A percentile compares a stretch with the other conserved stretches of the same genome.
phyloP scores from a whole-genome alignment of 2,113 vertebrate genomes.

The Poeciliopsis prolifica region DNA sequence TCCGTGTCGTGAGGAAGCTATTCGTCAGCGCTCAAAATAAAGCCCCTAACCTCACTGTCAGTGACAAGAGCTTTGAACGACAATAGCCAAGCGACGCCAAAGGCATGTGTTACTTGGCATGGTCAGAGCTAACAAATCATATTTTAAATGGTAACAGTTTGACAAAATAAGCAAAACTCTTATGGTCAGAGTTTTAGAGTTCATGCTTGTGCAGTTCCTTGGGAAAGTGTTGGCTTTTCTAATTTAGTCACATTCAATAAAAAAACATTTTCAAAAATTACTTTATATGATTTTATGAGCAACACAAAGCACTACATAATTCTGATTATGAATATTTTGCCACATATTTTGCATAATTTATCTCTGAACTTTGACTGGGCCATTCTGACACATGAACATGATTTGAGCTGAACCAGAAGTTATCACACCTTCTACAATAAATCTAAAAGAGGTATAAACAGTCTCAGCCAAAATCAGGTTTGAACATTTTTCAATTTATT shows the following conservation, averaged over 20 bases:
- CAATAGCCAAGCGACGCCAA: slow-evolving; percentile 45
- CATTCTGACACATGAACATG: no score
- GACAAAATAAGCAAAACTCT: slow-evolving; percentile 23
- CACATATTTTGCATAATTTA: no score
- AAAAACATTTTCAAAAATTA: neutral
- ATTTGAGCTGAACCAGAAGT: no score
- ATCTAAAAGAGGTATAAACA: no score
- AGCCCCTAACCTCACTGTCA: slow-evolving; percentile 44
- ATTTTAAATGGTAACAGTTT: slow-evolving; percentile 22
- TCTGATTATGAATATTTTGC: neutral
- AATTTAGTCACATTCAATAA: neutral
- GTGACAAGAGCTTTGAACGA: slow-evolving; percentile 27
- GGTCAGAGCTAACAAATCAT: slow-evolving; percentile 34
- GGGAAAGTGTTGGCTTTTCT: neutral
- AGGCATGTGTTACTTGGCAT: slow-evolving; percentile 56
- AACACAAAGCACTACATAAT: neutral
- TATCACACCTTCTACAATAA: no score
- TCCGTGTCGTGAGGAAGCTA: slow-evolving; percentile 43
- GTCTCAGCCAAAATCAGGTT: no score
- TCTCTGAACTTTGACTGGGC: no score
- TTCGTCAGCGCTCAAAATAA: slow-evolving; percentile 50
- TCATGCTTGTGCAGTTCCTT: neutral
- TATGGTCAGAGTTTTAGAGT: slow-evolving; percentile 4
- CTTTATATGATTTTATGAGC: neutral
- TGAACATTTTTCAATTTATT: no score